phyloP scores from a whole-genome alignment of 2,797 vertebrate species.

The Enteromius thamalakanensis region DNA sequence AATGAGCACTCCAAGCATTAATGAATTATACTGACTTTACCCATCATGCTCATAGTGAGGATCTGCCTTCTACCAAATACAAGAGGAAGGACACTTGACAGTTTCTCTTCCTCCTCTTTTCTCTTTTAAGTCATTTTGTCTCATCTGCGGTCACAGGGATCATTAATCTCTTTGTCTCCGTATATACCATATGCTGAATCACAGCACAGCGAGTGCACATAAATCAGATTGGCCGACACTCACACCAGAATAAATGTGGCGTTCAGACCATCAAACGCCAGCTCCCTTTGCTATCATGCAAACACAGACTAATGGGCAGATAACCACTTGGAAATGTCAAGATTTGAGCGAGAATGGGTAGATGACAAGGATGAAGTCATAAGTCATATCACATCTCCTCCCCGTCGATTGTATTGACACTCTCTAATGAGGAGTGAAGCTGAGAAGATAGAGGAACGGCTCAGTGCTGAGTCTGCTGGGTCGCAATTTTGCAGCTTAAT shows the following conservation, averaged over 20 bases:
- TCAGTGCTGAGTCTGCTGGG: constrained; percentile 33
- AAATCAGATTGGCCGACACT: constrained; percentile 54
- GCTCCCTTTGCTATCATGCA: constrained; percentile 46
- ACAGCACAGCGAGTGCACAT: constrained; percentile 66
- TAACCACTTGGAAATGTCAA: constrained; percentile 61
- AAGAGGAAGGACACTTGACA: constrained; percentile 64
- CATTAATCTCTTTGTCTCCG: constrained; percentile 67
- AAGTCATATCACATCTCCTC: constrained; percentile 57
- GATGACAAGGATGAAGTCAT: constrained; percentile 56
- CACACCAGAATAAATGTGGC: constrained; percentile 36
- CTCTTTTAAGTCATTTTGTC: constrained; percentile 51
- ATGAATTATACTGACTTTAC: constrained; percentile 82
- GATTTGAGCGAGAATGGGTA: constrained; percentile 47
- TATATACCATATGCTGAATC: constrained; percentile 70
- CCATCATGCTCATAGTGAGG: constrained; percentile 72
- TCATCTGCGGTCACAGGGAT: constrained; percentile 65
- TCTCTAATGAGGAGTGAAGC: constrained; percentile 61
- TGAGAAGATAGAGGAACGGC: constrained; percentile 53
- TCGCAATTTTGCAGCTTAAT: constrained; percentile 26
- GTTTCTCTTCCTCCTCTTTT: constrained; percentile 65
- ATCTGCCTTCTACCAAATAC: constrained; percentile 63
- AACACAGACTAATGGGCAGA: constrained; percentile 55
- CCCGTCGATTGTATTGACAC: constrained; percentile 59
- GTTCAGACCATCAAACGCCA: constrained; percentile 47
- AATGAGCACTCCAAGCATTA: constrained; percentile 81